These are phyloP conservation scores for Cryptocephalus primarius DNA, from an alignment of 2,888 invertebrate species.

Conservation along the genomic window DNA sequence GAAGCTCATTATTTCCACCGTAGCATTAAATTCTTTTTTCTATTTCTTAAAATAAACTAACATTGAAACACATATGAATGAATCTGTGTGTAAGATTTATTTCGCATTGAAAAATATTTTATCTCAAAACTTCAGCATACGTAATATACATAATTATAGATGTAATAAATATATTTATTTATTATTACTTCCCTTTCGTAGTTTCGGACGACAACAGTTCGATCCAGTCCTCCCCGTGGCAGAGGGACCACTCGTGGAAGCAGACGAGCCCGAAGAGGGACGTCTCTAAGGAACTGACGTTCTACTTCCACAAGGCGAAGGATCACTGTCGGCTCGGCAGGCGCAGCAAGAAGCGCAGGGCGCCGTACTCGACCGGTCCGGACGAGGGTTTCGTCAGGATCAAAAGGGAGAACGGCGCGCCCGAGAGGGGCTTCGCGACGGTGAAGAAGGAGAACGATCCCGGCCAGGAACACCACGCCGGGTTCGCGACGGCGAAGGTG, in stretches of 20 bases:
- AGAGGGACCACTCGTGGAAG: conserved; percentile 84
- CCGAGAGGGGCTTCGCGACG: not conserved
- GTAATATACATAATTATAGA: too few relatives aligned
- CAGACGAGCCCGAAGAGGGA: conserved; percentile 65
- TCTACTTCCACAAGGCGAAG: conserved; percentile 55
- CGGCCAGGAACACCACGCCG: not conserved
- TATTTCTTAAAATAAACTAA: too few relatives aligned
- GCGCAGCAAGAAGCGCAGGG: conserved; percentile 46
- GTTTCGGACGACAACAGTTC: conserved; percentile 87
- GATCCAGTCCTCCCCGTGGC: conserved; percentile 83
- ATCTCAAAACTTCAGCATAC: too few relatives aligned
- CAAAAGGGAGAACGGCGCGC: not conserved
- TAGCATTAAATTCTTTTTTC: too few relatives aligned
- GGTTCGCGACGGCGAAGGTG: too few relatives aligned
- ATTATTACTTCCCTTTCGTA: conserved; percentile 25
- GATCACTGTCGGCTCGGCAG: conserved; percentile 32
- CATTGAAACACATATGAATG: too few relatives aligned
- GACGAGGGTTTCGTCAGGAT: not conserved
- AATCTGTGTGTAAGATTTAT: too few relatives aligned
- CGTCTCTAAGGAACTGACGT: conserved; percentile 61
- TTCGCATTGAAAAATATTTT: too few relatives aligned
- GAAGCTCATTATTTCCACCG: too few relatives aligned
- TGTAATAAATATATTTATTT: too few relatives aligned
- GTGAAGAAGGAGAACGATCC: not conserved
- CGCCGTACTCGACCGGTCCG: conserved; percentile 44